Percentiles rank a stretch among this genome's conserved stretches.
phyloP scores from a whole-genome alignment of 2,113 vertebrate species.

The Chinchilla lanigera region DNA sequence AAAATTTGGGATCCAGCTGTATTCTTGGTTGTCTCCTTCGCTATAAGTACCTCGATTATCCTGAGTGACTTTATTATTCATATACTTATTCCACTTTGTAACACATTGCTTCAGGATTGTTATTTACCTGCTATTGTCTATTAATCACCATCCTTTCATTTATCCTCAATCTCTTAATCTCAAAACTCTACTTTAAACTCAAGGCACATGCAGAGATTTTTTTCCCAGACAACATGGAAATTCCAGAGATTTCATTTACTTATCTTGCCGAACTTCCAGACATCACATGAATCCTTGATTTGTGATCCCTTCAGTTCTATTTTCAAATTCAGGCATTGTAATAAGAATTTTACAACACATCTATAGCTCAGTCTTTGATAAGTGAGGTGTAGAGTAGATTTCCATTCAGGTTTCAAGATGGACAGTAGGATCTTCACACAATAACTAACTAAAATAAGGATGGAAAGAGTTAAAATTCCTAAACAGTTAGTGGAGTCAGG shows the following conservation, averaged over 20 bases:
- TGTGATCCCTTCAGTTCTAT: neutral
- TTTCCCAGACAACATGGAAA: neutral
- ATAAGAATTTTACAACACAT: neutral
- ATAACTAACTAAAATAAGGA: neutral
- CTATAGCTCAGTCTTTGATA: neutral
- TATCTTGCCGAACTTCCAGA: neutral
- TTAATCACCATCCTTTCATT: neutral
- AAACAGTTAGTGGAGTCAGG: neutral
- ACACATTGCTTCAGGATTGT: neutral
- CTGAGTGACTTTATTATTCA: neutral
- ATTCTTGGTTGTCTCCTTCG: neutral
- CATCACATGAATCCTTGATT: neutral
- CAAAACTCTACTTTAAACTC: neutral
- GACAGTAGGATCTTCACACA: neutral
- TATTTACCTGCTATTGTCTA: neutral
- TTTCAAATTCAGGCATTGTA: neutral
- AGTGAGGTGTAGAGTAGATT: neutral
- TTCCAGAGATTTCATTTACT: neutral
- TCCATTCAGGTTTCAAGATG: neutral
- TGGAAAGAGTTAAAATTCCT: neutral
- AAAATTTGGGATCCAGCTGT: neutral
- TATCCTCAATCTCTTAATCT: neutral
- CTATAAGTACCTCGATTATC: neutral
- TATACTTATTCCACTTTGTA: neutral
- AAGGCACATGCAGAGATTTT: neutral